phyloP scores from a whole-genome alignment of 2,797 vertebrate species.

The Dromococcyx pavoninus region DNA sequence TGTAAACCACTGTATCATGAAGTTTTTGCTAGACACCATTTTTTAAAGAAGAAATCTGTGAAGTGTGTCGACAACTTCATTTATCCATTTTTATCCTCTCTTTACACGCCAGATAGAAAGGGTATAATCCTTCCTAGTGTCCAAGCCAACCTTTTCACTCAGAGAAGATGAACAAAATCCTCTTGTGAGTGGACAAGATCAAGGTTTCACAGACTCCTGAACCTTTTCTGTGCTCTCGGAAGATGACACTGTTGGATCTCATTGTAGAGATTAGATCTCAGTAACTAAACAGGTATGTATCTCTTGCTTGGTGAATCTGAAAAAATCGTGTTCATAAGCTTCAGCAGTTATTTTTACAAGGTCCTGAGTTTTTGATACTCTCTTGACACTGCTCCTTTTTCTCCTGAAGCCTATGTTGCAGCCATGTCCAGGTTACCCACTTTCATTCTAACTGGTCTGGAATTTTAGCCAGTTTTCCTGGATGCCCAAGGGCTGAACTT shows the following conservation, averaged over 20 bases:
- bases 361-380: constrained; percentile 16
- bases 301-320: neutral
- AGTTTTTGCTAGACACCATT: neutral
- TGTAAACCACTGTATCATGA: neutral
- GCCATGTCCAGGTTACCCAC: neutral
- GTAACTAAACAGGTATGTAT: neutral
- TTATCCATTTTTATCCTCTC: neutral
- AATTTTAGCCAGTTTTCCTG: constrained; percentile 7
- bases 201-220: neutral
- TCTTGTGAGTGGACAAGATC: accelerated
- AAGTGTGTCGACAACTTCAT: neutral
- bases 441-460: neutral
- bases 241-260: neutral
- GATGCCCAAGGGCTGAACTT: constrained; percentile 18
- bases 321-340: neutral
- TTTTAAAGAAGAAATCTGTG: neutral
- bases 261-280: neutral
- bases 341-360: neutral
- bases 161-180: neutral
- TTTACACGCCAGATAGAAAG: neutral
- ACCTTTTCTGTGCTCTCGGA: neutral
- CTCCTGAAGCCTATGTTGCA: neutral
- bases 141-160: neutral
- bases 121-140: neutral
- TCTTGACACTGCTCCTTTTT: neutral